Evolutionary conservation across 2,113 vertebrate genomes (phyloP).

Genomic region (Craseonycteris thonglongyai): DNA sequence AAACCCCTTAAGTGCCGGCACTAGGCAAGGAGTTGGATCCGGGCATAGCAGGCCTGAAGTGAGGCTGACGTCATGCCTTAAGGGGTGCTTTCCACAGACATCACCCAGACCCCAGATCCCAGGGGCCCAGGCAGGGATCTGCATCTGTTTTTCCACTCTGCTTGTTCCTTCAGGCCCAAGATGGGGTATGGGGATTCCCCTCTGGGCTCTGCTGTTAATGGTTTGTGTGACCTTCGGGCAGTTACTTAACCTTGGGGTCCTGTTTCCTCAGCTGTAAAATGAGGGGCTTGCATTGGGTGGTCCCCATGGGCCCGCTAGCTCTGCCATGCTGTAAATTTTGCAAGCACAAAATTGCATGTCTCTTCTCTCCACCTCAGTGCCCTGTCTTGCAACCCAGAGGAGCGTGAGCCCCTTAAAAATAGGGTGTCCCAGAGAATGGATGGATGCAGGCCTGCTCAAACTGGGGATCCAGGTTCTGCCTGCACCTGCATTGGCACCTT

Average conservation of each 20-base stretch:
- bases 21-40: accelerated
- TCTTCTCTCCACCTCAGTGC: neutral
- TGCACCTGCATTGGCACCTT: neutral
- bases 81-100: neutral
- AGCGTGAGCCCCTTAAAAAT: neutral
- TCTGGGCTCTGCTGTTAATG: conserved; percentile 49
- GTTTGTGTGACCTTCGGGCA: conserved; percentile 49
- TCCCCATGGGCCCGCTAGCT: conserved; percentile 11
- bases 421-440: neutral
- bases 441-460: neutral
- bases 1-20: accelerated
- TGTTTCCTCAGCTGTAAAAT: conserved; percentile 68
- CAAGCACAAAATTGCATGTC: neutral
- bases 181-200: conserved; percentile 20
- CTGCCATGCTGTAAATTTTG: conserved; percentile 20
- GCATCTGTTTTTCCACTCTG: conserved; percentile 57
- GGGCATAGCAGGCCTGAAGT: neutral
- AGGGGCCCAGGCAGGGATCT: neutral
- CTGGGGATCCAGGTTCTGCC: neutral
- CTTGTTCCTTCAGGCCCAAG: conserved; percentile 19
- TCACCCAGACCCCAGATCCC: neutral
- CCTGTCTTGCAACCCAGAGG: neutral
- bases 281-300: neutral
- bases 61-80: neutral
- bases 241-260: conserved; percentile 55